Evolutionary conservation across 2,797 vertebrate species (phyloP).

Genomic region (Sphaeramia orbicularis): DNA sequence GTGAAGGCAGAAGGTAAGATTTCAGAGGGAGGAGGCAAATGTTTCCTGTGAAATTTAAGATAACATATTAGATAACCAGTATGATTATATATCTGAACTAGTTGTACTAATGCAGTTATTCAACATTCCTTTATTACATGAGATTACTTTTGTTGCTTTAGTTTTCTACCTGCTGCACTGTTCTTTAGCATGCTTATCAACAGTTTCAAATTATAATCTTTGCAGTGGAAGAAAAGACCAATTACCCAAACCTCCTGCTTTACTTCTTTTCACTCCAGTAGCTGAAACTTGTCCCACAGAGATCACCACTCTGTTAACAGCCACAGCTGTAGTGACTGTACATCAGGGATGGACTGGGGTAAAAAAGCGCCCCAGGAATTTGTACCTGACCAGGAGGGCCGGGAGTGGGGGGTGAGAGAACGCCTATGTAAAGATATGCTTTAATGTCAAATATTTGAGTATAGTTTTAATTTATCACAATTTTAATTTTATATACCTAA

Average conservation of each 20-base stretch:
- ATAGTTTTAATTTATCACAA: no score
- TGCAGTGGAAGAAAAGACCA: conserved; percentile 72
- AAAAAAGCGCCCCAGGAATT: no score
- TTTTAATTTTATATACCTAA: no score
- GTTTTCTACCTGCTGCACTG: conserved; percentile 12
- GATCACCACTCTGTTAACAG: conserved; percentile 55
- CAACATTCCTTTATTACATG: background rate
- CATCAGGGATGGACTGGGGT: conserved; percentile 11
- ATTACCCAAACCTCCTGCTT: conserved; percentile 52
- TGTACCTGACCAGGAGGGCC: no score
- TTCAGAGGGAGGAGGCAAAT: conserved; percentile 15
- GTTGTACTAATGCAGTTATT: background rate
- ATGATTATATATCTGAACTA: background rate
- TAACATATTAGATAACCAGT: no score
- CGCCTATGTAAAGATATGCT: no score
- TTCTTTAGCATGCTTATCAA: conserved; percentile 41
- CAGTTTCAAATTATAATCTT: conserved; percentile 72
- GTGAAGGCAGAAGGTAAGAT: conserved; percentile 49
- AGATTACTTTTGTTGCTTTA: conserved; percentile 7
- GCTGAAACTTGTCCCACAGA: conserved; percentile 67
- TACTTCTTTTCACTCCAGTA: conserved; percentile 69
- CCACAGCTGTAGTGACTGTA: conserved; percentile 61
- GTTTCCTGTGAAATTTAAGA: conserved; percentile 47
- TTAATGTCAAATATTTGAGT: no score
- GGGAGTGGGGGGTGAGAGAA: no score